phyloP scores from a whole-genome alignment of 2,113 vertebrate species.

The Paradoxurus hermaphroditus region DNA sequence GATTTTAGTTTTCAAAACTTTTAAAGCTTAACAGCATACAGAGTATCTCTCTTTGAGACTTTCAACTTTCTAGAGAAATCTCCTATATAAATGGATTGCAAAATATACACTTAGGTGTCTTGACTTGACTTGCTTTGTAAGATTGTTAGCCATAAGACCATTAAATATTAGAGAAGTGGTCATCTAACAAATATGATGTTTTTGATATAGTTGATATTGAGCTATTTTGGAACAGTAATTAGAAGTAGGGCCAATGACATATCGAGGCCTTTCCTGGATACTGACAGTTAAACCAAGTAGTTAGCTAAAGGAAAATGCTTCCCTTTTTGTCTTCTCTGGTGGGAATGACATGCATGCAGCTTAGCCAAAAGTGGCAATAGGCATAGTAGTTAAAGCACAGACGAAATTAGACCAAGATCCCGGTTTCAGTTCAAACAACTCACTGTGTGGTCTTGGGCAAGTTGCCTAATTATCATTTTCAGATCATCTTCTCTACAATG shows the following conservation, averaged over 20 bases:
- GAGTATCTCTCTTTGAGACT: not conserved
- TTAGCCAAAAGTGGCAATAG: not conserved
- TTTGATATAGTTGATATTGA: not conserved
- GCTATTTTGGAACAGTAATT: not conserved
- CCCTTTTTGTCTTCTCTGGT: not conserved
- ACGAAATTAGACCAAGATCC: not conserved
- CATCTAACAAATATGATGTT: not conserved
- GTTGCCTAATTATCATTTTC: not conserved
- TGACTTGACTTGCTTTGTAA: not conserved
- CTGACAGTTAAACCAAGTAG: not conserved
- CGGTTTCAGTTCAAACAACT: not conserved
- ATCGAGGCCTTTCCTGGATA: not conserved
- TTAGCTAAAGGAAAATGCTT: not conserved
- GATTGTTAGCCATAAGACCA: not conserved
- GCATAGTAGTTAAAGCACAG: not conserved
- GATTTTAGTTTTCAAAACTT: conserved; percentile 10
- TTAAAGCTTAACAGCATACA: not conserved
- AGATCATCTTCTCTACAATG: not conserved
- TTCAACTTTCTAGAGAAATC: not conserved
- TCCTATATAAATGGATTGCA: not conserved
- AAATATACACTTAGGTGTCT: not conserved
- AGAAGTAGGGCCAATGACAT: not conserved
- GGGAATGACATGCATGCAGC: not conserved
- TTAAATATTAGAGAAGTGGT: not conserved
- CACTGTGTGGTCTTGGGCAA: not conserved